These are phyloP conservation scores for Gymnosoma rotundatum DNA, from an alignment of 2,888 invertebrate species.

Conservation along the genomic window DNA sequence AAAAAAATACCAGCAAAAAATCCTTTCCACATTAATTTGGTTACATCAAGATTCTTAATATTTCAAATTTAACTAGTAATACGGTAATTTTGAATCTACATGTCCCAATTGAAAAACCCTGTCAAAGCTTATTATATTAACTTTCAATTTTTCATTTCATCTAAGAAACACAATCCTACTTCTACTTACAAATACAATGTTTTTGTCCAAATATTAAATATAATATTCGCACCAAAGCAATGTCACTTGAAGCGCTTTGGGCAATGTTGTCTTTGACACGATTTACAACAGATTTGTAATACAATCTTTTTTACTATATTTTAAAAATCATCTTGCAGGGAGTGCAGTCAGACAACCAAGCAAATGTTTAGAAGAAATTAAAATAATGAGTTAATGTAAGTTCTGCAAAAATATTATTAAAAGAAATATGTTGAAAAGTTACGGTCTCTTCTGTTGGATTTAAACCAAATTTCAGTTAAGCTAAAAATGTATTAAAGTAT, in stretches of 20 bases:
- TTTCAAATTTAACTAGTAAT: too few species aligned
- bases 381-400: too few species aligned
- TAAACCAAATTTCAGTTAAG: too few species aligned
- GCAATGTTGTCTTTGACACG: conserved; percentile 64
- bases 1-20: too few species aligned
- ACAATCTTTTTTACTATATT: conserved; percentile 42
- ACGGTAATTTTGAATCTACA: too few species aligned
- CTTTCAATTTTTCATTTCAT: conserved; percentile 44
- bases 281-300: conserved; percentile 63
- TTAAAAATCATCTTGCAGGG: conserved; percentile 16
- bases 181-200: background rate
- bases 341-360: conserved; percentile 14
- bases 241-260: conserved; percentile 46
- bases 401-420: too few species aligned
- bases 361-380: conserved; percentile 7
- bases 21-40: too few species aligned
- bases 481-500: too few species aligned
- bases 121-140: conserved; percentile 22
- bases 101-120: too few species aligned
- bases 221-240: conserved; percentile 37
- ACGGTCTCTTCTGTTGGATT: too few species aligned
- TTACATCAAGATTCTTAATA: too few species aligned
- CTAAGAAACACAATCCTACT: background rate
- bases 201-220: conserved; percentile 25
- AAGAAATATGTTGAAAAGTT: too few species aligned